Evolutionary conservation across 1,140 invertebrate species (phyloP), one percentile per base, ranked within the genome.

Genomic region (silkworm (Bombyx mori)): DNA sequence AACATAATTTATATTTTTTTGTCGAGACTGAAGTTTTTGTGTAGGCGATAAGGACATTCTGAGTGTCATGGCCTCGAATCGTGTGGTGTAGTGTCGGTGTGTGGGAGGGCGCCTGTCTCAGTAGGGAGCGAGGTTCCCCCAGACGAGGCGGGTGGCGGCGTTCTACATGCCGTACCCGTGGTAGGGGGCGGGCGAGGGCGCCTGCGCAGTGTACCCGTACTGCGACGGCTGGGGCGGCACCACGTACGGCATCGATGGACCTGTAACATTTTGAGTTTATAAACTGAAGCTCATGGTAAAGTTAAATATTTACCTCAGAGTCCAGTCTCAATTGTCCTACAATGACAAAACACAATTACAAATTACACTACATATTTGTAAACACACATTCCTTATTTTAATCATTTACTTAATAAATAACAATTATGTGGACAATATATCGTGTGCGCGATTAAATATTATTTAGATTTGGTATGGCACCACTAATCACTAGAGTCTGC

Each of bases 151-250:
- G 69, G 61, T 47, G 68, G 73, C 69, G 52, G 62, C 42, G 47
- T 66, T 80, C 79, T 88, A 89, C 87, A 89, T 89, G 76, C 88
- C 86, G 76, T 88, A 89, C 26, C 88, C 86, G 74, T 88, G 83
- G 77, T 86, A 86, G 51, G 83, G 84, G 57, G 82, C 77, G n/a
- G 84, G 84, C 45, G 84, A 89, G 2, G 88, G 88, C 10, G 88
- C 85, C 57, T 88, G 85, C 56, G 85, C 85, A 7, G 82, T 79
- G 76, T 87, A 85, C 62, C 81, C 84, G 76, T 87, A 87, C 35
- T 83, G 81, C 3, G 84, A 82, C 56, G 82, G 79, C 57, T 81
- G 82, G 54, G 79, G 71, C 2, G 82, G 71, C 8, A 87, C 84
- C 18, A 78, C 74, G 71, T 88, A 88, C 52, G 77, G 75, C 85